Conservation (phyloP, 2,888 invertebrate genomes). For the Ormyrus pomaceus region DNA sequence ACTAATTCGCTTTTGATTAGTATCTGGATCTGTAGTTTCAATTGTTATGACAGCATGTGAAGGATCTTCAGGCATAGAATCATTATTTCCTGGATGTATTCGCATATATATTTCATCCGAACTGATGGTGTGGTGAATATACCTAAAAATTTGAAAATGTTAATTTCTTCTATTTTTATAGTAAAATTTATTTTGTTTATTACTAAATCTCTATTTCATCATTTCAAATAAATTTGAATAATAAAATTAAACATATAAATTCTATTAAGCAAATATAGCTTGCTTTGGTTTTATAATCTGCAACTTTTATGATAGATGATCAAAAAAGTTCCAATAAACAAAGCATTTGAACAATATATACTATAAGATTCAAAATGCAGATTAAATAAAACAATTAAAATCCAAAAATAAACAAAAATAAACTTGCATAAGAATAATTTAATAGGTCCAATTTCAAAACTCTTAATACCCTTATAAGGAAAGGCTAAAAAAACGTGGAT, state of each 20-base stretch:
- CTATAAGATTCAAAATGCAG: neutral
- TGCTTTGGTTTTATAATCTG: too few species aligned
- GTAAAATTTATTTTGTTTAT: too few species aligned
- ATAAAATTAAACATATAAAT: too few species aligned
- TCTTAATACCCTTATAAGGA: constrained; percentile 71
- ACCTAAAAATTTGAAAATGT: constrained; percentile 74
- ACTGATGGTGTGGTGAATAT: constrained; percentile 82
- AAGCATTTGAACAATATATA: too few species aligned
- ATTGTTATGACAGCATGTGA: constrained; percentile 83
- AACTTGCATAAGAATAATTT: constrained; percentile 20
- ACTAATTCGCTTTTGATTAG: constrained; percentile 79
- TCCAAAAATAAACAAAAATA: constrained; percentile 8
- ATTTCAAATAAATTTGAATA: too few species aligned
- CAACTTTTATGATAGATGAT: too few species aligned
- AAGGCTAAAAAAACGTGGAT: constrained; percentile 59
- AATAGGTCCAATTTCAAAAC: constrained; percentile 66
- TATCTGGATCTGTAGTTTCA: constrained; percentile 80
- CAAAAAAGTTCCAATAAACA: too few species aligned
- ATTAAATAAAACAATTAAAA: neutral
- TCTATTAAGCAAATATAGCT: too few species aligned
- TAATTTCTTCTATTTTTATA: too few species aligned
- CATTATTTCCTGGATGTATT: constrained; percentile 81
- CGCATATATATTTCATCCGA: constrained; percentile 84
- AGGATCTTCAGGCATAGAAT: constrained; percentile 81
- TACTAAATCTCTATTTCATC: too few species aligned